A percentile compares a stretch with the other conserved stretches of the same genome.
Evolutionary conservation across 1,140 invertebrate species (phyloP).

Genomic region (Xylocopa sonorina): DNA sequence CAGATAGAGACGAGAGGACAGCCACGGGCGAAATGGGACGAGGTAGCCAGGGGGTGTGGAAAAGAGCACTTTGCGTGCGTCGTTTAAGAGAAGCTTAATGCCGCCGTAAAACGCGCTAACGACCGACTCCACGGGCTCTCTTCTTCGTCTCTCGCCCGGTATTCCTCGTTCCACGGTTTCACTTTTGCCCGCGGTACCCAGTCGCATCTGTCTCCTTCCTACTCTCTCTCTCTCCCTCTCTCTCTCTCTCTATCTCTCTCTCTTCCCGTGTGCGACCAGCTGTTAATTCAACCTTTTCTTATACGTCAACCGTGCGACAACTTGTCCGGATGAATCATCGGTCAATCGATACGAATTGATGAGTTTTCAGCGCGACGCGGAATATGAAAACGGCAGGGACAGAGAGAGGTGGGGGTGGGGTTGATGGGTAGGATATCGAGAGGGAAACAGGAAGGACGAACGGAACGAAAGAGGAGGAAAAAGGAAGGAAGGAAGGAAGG

Average conservation of each 20-base stretch:
- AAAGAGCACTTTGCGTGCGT: slow-evolving; percentile 67
- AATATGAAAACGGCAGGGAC: too few species aligned
- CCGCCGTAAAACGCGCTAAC: slow-evolving; percentile 72
- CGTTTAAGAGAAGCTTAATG: slow-evolving; percentile 74
- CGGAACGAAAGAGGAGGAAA: neutral
- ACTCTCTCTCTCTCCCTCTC: neutral
- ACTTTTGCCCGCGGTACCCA: neutral
- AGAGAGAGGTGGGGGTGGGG: neutral
- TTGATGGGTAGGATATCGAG: too few species aligned
- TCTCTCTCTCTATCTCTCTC: neutral
- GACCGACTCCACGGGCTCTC: slow-evolving; percentile 50
- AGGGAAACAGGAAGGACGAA: neutral
- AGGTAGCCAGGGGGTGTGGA: slow-evolving; percentile 19
- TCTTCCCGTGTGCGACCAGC: neutral
- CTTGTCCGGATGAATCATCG: neutral
- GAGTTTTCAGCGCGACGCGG: neutral
- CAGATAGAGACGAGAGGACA: neutral
- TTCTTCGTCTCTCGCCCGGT: too few species aligned
- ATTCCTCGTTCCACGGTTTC: slow-evolving; percentile 38
- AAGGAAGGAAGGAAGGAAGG: neutral
- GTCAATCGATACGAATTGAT: neutral
- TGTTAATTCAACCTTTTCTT: neutral
- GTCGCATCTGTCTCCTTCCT: too few species aligned
- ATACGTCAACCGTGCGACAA: neutral
- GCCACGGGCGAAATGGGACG: neutral